Base-by-base conservation (phyloP, 2,888 invertebrate genomes). In the Coecobrya sp. region DNA sequence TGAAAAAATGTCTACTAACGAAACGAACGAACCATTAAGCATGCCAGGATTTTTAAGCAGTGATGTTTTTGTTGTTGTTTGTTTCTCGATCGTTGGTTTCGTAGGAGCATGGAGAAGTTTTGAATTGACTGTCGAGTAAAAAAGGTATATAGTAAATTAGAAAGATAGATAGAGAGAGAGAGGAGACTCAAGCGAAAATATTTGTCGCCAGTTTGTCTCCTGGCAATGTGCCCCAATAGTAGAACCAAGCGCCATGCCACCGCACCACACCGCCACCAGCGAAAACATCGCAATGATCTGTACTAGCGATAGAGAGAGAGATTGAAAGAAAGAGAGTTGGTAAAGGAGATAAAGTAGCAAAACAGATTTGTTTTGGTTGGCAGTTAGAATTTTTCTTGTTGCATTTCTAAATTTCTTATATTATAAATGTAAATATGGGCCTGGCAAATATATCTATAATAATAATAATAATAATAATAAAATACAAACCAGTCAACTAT, bases 131-230 rank as follows among this genome's bases (percentile, higher is more conserved):
- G 65, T 65, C 62, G 30, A 70, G 42, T 42, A 42, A 68, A 73
- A 86, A 36, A 86, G 59, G 36, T 36, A 86, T 55, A 62, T 76
- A 87, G 55, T 79, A 79, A 79, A 79, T 79, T 52, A 79, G 49
- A 27, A 8, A 19, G n/a, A 13, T 3, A 49, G 13, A 49, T 3
- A 49, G 13, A 13, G 13, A 49, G 10, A 49, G 13, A 13, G 10
- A 10, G 1, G 13, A 19, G 25, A 91, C 86, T 27, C 84, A 55
- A 84, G 65, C 76, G 45, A 88, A 88, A 88, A 88, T 85, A 88
- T 88, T 92, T 92, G 92, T 88, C 92, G 92, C 92, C 92, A 88
- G 88, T 79, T 65, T 92, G 92, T 92, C 92, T 92, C 88, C 88
- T 92, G 92, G 92, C 92, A 92, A 76, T 73, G 49, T 92, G 92